Evolutionary conservation across 2,797 vertebrate species (phyloP).

Genomic region (Pseudochromis fuscus): DNA sequence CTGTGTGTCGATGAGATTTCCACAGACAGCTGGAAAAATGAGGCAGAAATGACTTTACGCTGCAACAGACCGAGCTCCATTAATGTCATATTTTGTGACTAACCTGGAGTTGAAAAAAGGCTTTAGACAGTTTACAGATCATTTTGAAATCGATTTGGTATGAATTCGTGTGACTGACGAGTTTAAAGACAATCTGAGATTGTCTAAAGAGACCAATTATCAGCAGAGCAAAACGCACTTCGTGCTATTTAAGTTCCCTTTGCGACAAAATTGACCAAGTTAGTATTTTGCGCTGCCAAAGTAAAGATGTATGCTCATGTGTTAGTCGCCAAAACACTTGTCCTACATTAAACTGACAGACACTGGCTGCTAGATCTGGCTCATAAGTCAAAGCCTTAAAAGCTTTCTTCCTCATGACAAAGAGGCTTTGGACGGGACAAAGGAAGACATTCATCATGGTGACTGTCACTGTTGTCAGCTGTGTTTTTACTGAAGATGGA

Average conservation of each 20-base stretch:
- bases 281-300: slow-evolving; percentile 42
- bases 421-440: slow-evolving; percentile 60
- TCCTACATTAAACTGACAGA: slow-evolving; percentile 56
- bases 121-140: slow-evolving; percentile 19
- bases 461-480: slow-evolving; percentile 49
- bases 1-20: slow-evolving; percentile 66
- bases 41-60: slow-evolving; percentile 44
- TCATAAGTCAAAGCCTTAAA: slow-evolving; percentile 45
- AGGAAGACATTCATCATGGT: slow-evolving; percentile 73
- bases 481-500: slow-evolving; percentile 51
- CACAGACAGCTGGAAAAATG: slow-evolving; percentile 72
- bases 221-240: slow-evolving; percentile 24
- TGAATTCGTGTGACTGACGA: slow-evolving; percentile 33
- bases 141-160: slow-evolving; percentile 41
- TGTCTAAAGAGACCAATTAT: slow-evolving; percentile 34
- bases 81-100: slow-evolving; percentile 55
- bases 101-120: slow-evolving; percentile 16
- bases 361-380: slow-evolving; percentile 40
- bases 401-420: slow-evolving; percentile 43
- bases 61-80: slow-evolving; percentile 46
- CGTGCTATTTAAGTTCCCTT: slow-evolving; percentile 40
- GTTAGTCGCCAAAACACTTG: slow-evolving; percentile 48
- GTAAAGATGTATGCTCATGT: slow-evolving; percentile 44
- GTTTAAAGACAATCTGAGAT: slow-evolving; percentile 33
- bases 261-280: slow-evolving; percentile 21